Evolutionary conservation across 2,797 vertebrate species (phyloP), one percentile per base, ranked within the genome.

Genomic region (Cryptoprocta ferox): DNA sequence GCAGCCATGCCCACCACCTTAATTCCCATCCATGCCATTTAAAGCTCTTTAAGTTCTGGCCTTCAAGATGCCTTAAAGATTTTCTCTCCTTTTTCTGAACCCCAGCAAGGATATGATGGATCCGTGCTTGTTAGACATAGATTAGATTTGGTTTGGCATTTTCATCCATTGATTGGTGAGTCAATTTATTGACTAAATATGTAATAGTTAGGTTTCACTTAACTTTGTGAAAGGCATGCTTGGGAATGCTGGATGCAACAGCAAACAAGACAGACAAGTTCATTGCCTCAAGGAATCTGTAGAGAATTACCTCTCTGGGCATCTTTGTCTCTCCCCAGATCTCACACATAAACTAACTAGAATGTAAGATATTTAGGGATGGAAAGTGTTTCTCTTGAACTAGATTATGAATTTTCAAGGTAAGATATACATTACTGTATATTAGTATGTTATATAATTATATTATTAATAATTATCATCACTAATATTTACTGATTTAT

Each of bases 261-360:
- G 32, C 14, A 61, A 73, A 39, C 1, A 13, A 32, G 50, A 39
- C 2, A 81, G n/a, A 50, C 5, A 85, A 93, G 14, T 65, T 65
- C 42, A 32, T 45, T 71, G 78, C 6, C 66, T 42, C 82, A 53
- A 79, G 70, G 19, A 28, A 30, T 15, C 28, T 26, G 13, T 0
- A 39, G 50, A 93, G 63, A 85, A 75, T 19, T 37, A 37, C 24
- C 3, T n/a, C 32, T 53, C 39, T 37, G 14, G 19, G 4, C 1
- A 1, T 28, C 3, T 32, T 28, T 75, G 12, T 39, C 39, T 32
- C 5, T 9, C 1, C 30, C 6, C 0, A 13, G 26, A 0, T 32
- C 26, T 42, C 79, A 18, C n/a, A 56, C 14, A 26, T 18, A 80
- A 84, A 70, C 59, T 80, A 65, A 5, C 13, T 68, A 56, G 39